A percentile compares a stretch with the other conserved stretches of the same genome.
These are phyloP conservation scores for Zaprionus lineosus DNA, from an alignment of 2,888 invertebrate genomes.

Conservation along the genomic window DNA sequence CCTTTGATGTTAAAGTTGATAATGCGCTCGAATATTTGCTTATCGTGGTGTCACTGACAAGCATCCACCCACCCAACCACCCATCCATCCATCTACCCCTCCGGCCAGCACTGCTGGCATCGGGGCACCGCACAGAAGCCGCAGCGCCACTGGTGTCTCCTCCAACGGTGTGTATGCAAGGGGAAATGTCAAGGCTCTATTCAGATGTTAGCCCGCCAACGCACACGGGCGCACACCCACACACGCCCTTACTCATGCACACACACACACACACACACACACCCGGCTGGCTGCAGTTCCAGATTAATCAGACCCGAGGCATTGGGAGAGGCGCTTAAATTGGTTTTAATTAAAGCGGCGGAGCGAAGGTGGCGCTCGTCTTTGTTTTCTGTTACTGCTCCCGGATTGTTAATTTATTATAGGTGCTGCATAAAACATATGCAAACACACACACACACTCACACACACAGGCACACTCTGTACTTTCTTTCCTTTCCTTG, in stretches of 20 bases:
- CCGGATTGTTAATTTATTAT: slow-evolving; percentile 17
- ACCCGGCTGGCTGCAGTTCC: too few relatives aligned
- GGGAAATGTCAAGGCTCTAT: slow-evolving; percentile 35
- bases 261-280: too few relatives aligned
- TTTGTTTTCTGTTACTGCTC: neutral
- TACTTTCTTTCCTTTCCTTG: neutral
- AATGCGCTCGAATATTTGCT: slow-evolving; percentile 35
- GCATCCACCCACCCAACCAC: neutral
- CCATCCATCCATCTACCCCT: neutral
- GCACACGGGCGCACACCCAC: too few relatives aligned
- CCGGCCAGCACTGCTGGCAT: too few relatives aligned
- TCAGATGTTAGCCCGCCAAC: too few relatives aligned
- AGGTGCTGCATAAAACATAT: slow-evolving; percentile 6
- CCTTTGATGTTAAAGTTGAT: slow-evolving; percentile 31
- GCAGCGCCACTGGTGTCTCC: slow-evolving; percentile 1
- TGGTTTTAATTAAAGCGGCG: slow-evolving; percentile 18
- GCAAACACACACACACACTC: too few relatives aligned
- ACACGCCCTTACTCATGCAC: too few relatives aligned
- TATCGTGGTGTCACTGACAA: slow-evolving; percentile 36
- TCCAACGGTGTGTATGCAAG: neutral
- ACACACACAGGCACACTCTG: too few relatives aligned
- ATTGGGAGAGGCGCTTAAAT: slow-evolving; percentile 13
- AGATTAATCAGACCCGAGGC: slow-evolving; percentile 15
- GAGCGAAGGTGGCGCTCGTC: neutral
- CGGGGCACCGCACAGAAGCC: neutral